These are phyloP conservation scores for Physella acuta DNA, from an alignment of 1,140 invertebrate species.

Conservation along the genomic window DNA sequence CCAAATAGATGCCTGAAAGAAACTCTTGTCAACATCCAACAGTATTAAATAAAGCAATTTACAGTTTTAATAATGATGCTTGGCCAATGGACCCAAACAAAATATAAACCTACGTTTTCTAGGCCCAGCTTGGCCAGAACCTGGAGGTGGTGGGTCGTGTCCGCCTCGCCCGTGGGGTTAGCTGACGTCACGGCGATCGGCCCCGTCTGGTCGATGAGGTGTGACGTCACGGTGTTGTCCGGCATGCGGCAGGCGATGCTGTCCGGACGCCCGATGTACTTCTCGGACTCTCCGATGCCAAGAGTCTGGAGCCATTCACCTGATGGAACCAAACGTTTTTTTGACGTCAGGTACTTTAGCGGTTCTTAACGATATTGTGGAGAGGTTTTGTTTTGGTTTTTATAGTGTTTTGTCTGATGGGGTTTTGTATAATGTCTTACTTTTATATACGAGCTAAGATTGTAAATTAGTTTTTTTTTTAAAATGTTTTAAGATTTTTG, in stretches of 20 bases:
- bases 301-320: slow-evolving; percentile 42
- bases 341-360: no score
- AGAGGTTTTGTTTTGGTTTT: no score
- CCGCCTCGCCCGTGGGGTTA: slow-evolving; percentile 48
- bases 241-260: slow-evolving; percentile 48
- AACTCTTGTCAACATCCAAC: no score
- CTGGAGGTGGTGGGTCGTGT: slow-evolving; percentile 47
- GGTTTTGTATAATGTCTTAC: no score
- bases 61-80: neutral
- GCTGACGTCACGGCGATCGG: slow-evolving; percentile 44
- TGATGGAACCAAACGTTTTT: no score
- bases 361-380: no score
- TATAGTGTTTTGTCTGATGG: no score
- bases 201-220: slow-evolving; percentile 45
- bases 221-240: slow-evolving; percentile 41
- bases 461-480: no score
- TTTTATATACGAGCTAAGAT: no score
- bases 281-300: slow-evolving; percentile 38
- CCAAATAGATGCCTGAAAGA: no score
- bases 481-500: no score
- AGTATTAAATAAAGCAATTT: no score
- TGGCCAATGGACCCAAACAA: neutral
- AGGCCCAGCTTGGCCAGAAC: slow-evolving; percentile 46
- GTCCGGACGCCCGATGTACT: slow-evolving; percentile 43
- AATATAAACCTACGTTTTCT: slow-evolving; percentile 39